Conservation (phyloP, 2,888 invertebrate genomes). For the Agriotes lineatus region DNA sequence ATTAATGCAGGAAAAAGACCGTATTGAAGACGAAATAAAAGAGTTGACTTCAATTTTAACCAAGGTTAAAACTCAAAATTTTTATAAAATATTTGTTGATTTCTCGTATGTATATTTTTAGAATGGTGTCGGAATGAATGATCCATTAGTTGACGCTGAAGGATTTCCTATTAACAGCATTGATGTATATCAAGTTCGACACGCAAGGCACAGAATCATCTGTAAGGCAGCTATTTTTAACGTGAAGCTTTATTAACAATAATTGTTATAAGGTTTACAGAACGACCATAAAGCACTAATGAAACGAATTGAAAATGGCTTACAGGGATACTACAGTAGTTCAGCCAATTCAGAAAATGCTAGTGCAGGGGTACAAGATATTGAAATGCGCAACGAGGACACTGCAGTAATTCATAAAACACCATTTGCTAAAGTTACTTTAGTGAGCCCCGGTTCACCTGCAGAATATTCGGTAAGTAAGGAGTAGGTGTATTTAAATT, state of each 20-base stretch:
- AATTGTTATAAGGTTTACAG: slow-evolving; percentile 75
- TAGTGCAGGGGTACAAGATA: slow-evolving; percentile 17
- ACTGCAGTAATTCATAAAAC: slow-evolving; percentile 50
- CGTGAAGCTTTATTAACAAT: background rate
- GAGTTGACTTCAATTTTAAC: slow-evolving; percentile 71
- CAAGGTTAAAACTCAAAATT: no score
- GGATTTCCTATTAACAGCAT: slow-evolving; percentile 91
- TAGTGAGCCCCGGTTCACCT: slow-evolving; percentile 83
- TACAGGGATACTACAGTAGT: slow-evolving; percentile 69
- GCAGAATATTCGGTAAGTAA: slow-evolving; percentile 82
- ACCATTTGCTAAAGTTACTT: slow-evolving; percentile 79
- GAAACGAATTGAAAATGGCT: slow-evolving; percentile 83
- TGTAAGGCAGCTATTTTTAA: slow-evolving; percentile 76
- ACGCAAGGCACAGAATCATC: slow-evolving; percentile 89
- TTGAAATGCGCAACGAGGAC: slow-evolving; percentile 24
- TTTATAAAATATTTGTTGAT: no score
- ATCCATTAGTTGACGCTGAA: slow-evolving; percentile 84
- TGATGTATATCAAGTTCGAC: slow-evolving; percentile 91
- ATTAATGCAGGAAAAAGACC: slow-evolving; percentile 79
- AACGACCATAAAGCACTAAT: slow-evolving; percentile 91
- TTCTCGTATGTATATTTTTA: no score
- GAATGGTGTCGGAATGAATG: slow-evolving; percentile 88
- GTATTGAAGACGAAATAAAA: slow-evolving; percentile 78
- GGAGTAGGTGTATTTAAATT: background rate
- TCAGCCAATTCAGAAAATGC: slow-evolving; percentile 1